Evolutionary conservation across 2,888 invertebrate genomes (phyloP).

Genomic region (Luffia ferchaultella): DNA sequence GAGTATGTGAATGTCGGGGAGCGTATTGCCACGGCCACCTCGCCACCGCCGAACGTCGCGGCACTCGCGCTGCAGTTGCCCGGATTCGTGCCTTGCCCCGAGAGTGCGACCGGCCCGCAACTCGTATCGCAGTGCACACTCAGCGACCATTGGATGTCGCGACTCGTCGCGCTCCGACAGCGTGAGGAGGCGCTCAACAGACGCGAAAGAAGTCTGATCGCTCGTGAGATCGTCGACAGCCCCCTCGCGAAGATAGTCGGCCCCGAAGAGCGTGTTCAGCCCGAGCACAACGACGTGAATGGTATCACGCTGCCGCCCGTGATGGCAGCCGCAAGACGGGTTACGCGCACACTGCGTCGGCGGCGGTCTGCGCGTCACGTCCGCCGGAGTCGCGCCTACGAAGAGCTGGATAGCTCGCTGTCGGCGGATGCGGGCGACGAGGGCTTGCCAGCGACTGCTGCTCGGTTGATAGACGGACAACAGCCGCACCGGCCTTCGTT

Average conservation of each 20-base stretch:
- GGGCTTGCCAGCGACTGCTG: conserved; percentile 61
- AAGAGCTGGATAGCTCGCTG: conserved; percentile 66
- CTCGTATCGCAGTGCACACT: conserved; percentile 62
- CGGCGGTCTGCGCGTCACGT: conserved; percentile 35
- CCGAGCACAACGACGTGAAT: conserved; percentile 18
- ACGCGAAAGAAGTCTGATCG: conserved; percentile 51
- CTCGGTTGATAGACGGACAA: conserved; percentile 49
- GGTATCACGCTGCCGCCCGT: conserved; percentile 52
- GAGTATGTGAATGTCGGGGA: conserved; percentile 39
- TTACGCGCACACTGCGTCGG: conserved; percentile 28
- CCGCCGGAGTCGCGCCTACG: conserved; percentile 42
- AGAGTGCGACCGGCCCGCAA: conserved; percentile 45
- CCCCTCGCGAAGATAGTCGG: conserved; percentile 34
- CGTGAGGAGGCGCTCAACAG: conserved; percentile 59
- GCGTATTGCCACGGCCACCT: conserved; percentile 19
- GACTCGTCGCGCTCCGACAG: conserved; percentile 55
- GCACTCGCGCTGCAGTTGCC: conserved; percentile 56
- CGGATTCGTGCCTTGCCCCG: conserved; percentile 50
- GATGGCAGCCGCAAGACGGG: conserved; percentile 24
- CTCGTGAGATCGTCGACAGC: conserved; percentile 50
- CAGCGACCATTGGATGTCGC: conserved; percentile 64
- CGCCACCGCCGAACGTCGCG: conserved; percentile 47
- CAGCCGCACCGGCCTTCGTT: conserved; percentile 53
- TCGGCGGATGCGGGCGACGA: conserved; percentile 66
- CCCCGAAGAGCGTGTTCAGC: neutral